These are phyloP conservation scores for Anoura caudifer DNA, from an alignment of 2,113 vertebrate species.

Conservation along the genomic window DNA sequence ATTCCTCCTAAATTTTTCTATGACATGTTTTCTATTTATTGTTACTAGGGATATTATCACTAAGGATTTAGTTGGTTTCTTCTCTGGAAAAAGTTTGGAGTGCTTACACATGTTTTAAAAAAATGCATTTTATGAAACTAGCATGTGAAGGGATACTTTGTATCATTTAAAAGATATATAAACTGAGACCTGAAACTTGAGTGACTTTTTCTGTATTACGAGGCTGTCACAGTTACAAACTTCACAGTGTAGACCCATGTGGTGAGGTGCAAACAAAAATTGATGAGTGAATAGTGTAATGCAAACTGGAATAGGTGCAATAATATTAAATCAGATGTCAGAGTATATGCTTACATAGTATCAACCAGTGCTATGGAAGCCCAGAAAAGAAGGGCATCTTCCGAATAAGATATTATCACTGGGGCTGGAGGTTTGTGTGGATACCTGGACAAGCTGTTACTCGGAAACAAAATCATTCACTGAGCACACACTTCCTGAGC, in stretches of 20 bases:
- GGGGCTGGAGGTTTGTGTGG: background rate
- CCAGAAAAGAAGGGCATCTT: background rate
- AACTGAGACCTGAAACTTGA: background rate
- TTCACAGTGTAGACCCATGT: background rate
- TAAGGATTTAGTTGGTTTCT: background rate
- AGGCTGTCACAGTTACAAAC: background rate
- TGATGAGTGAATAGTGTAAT: background rate
- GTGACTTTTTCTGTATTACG: background rate
- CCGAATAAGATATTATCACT: background rate
- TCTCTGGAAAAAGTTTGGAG: background rate
- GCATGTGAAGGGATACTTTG: background rate
- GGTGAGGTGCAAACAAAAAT: background rate
- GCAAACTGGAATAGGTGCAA: background rate
- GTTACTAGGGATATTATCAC: background rate
- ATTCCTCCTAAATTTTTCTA: background rate
- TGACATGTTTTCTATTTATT: background rate
- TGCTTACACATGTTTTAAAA: background rate
- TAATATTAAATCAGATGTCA: background rate
- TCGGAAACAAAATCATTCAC: background rate
- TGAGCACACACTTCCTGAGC: background rate
- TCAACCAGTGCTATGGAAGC: background rate
- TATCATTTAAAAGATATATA: background rate
- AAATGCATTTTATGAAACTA: background rate
- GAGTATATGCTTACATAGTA: background rate
- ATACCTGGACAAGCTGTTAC: background rate